phyloP scores from a whole-genome alignment of 2,797 vertebrate genomes.

The Nannoperca australis region DNA sequence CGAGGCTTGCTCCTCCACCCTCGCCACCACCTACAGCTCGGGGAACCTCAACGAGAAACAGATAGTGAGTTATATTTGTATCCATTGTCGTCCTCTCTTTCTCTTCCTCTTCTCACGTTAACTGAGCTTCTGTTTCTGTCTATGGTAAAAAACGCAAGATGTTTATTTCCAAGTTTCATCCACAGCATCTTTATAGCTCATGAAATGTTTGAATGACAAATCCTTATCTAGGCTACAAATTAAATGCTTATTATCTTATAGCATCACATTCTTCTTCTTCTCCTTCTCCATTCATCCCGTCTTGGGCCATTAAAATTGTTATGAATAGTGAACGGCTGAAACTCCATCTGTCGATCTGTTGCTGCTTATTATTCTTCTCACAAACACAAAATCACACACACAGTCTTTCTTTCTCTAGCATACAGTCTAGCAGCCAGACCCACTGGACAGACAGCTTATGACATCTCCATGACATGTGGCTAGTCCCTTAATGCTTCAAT shows the following conservation, averaged over 20 bases:
- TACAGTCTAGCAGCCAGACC: conserved; percentile 29
- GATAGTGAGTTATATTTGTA: conserved; percentile 90
- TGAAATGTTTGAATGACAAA: neutral
- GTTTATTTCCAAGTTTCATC: conserved; percentile 1
- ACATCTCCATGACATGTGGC: conserved; percentile 68
- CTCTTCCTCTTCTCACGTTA: neutral
- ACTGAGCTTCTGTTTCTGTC: conserved; percentile 1
- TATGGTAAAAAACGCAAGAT: neutral
- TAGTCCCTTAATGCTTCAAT: conserved; percentile 65
- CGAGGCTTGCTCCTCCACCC: conserved; percentile 97
- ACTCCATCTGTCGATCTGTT: conserved; percentile 60
- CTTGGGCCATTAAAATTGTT: conserved; percentile 56
- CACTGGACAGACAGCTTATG: conserved; percentile 64
- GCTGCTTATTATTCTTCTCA: conserved; percentile 65
- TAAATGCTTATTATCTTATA: neutral
- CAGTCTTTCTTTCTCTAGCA: conserved; percentile 24
- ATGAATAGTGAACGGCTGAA: conserved; percentile 50
- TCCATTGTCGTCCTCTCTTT: conserved; percentile 83
- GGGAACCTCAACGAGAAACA: conserved; percentile 96
- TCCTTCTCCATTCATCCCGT: conserved; percentile 39
- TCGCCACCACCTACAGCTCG: conserved; percentile 97
- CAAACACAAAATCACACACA: conserved; percentile 35
- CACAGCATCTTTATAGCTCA: neutral
- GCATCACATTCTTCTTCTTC: conserved; percentile 2
- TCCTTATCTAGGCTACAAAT: too few species aligned